These are phyloP conservation scores for Papilio dardanus DNA, from an alignment of 1,140 invertebrate genomes.

Conservation along the genomic window DNA sequence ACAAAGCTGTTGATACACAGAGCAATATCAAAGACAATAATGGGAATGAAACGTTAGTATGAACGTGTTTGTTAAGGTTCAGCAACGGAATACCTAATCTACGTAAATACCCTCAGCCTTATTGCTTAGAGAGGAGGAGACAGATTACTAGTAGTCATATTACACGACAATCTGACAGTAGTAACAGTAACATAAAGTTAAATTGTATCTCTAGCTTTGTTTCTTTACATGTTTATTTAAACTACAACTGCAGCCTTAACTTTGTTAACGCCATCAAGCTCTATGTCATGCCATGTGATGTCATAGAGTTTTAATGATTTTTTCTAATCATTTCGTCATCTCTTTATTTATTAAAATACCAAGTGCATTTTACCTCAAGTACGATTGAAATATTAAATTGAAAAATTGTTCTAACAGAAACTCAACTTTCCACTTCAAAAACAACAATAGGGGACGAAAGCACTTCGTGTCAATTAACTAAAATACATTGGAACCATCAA, in stretches of 20 bases:
- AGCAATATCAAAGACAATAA: constrained; percentile 24
- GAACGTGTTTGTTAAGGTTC: constrained; percentile 13
- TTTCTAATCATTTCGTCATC: not conserved
- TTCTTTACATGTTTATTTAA: not conserved
- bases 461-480: constrained; percentile 20
- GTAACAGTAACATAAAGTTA: too few species aligned
- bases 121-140: not conserved
- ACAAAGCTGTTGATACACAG: constrained; percentile 25
- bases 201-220: too few species aligned
- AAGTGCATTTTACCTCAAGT: not conserved
- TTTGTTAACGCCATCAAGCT: not conserved
- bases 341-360: not conserved
- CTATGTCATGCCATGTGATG: not conserved
- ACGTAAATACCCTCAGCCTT: not conserved
- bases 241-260: not conserved
- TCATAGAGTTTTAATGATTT: not conserved
- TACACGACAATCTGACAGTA: not conserved
- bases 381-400: not conserved
- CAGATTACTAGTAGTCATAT: not conserved
- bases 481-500: constrained; percentile 13
- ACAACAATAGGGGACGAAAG: constrained; percentile 3
- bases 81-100: constrained; percentile 8
- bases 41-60: constrained; percentile 13
- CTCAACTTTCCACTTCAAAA: not conserved
- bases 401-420: not conserved